phyloP scores from a whole-genome alignment of 1,140 invertebrate species.

The Zaprionus ornatus region DNA sequence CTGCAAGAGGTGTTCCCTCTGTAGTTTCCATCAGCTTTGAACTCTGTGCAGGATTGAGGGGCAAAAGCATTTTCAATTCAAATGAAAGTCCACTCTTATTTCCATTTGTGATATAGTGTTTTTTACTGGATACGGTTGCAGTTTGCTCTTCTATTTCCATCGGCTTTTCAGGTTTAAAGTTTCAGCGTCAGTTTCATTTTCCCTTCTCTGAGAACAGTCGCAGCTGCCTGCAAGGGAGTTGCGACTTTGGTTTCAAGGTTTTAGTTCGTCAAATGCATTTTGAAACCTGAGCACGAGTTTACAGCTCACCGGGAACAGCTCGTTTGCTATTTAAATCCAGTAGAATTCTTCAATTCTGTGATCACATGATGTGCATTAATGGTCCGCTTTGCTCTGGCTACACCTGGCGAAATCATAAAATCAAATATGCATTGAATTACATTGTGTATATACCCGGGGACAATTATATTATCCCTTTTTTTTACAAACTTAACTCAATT shows the following conservation, averaged over 20 bases:
- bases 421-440: slow-evolving; percentile 82
- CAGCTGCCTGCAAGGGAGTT: neutral
- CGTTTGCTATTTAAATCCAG: slow-evolving; percentile 5
- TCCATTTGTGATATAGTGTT: neutral
- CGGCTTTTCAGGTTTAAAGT: neutral
- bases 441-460: slow-evolving; percentile 51
- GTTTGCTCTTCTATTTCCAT: neutral
- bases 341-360: neutral
- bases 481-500: slow-evolving; percentile 72
- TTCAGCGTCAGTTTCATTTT: neutral
- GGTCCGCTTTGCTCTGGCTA: neutral
- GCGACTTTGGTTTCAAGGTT: neutral
- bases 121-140: neutral
- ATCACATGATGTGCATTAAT: slow-evolving; percentile 63
- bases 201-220: neutral
- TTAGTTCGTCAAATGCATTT: neutral
- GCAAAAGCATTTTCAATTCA: neutral
- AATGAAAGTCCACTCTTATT: neutral
- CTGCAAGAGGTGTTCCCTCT: too few relatives aligned
- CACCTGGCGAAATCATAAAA: slow-evolving; percentile 68
- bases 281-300: neutral
- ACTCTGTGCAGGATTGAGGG: neutral
- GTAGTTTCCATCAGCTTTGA: neutral
- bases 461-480: slow-evolving; percentile 75
- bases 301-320: neutral